Conservation (phyloP, 2,888 invertebrate genomes). For the Desoria tigrina region DNA sequence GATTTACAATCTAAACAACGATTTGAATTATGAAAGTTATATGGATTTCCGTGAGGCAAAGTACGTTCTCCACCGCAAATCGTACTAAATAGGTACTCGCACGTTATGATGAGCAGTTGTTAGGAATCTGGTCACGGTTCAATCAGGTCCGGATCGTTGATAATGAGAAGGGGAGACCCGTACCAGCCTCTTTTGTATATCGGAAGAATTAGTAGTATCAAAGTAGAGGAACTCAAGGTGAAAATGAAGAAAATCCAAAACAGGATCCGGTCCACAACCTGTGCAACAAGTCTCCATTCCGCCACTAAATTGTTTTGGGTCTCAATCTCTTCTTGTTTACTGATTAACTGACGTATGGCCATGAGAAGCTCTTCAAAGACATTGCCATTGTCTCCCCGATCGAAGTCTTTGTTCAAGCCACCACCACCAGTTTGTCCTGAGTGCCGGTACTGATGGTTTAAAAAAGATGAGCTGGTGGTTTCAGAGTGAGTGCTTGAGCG, state of each 20-base stretch:
- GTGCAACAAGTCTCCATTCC: conserved; percentile 63
- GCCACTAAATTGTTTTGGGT: conserved; percentile 58
- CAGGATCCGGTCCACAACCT: conserved; percentile 61
- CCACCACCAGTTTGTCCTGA: neutral
- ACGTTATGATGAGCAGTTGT: too few relatives aligned
- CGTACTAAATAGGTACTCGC: too few relatives aligned
- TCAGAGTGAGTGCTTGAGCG: neutral
- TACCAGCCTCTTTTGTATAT: conserved; percentile 53
- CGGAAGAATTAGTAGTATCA: conserved; percentile 61
- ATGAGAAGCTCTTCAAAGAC: conserved; percentile 59
- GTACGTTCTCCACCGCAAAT: too few relatives aligned
- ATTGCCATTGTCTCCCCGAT: conserved; percentile 25
- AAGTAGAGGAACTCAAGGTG: conserved; percentile 60
- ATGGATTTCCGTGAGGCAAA: too few relatives aligned
- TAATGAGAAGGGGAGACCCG: conserved; percentile 19
- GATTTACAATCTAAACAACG: too few relatives aligned
- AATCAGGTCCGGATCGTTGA: conserved; percentile 7
- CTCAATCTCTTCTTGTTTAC: conserved; percentile 59
- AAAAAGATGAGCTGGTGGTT: neutral
- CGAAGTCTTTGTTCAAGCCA: neutral
- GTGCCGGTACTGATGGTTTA: neutral
- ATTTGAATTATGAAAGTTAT: too few relatives aligned
- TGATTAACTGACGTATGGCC: conserved; percentile 58
- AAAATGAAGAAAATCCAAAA: conserved; percentile 62
- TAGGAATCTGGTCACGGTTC: too few relatives aligned